Evolutionary conservation across 2,113 vertebrate genomes (phyloP).

Genomic region (Rhinopomastus cyanomelas): DNA sequence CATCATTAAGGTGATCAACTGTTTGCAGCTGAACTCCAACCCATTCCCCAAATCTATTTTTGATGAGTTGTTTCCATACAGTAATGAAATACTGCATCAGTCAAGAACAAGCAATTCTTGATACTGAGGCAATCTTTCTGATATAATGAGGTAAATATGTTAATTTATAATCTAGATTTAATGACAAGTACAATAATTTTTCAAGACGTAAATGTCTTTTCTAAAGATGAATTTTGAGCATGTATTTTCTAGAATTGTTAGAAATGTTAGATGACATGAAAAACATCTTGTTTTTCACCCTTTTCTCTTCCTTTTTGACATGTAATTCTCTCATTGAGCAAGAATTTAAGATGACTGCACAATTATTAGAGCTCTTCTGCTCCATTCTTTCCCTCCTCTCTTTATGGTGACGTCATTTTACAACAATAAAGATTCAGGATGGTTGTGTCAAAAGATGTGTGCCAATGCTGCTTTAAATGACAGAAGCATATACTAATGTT

Average conservation of each 20-base stretch:
- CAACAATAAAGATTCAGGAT: constrained; percentile 72
- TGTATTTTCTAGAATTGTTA: constrained; percentile 74
- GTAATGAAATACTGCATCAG: constrained; percentile 66
- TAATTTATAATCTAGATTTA: constrained; percentile 72
- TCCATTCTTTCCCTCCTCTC: not conserved
- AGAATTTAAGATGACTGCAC: constrained; percentile 67
- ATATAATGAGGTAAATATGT: constrained; percentile 67
- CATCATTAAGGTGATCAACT: constrained; percentile 84
- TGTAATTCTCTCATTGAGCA: constrained; percentile 52
- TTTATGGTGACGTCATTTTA: constrained; percentile 63
- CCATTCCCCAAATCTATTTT: constrained; percentile 68
- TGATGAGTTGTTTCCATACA: constrained; percentile 71
- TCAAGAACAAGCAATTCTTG: constrained; percentile 65
- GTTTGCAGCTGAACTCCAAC: constrained; percentile 54
- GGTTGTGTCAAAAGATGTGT: constrained; percentile 63
- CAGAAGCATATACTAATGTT: not conserved
- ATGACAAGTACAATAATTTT: constrained; percentile 60
- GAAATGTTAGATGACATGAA: constrained; percentile 61
- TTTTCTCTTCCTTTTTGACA: constrained; percentile 52
- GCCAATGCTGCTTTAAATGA: constrained; percentile 51
- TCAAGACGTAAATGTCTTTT: constrained; percentile 63
- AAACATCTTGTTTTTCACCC: constrained; percentile 19
- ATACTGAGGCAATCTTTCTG: constrained; percentile 69
- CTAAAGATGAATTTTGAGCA: constrained; percentile 73
- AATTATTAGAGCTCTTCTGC: constrained; percentile 34